Evolutionary conservation across 2,888 invertebrate species (phyloP), one percentile per base, ranked within the genome.

Genomic region (Athrips mouffetella): DNA sequence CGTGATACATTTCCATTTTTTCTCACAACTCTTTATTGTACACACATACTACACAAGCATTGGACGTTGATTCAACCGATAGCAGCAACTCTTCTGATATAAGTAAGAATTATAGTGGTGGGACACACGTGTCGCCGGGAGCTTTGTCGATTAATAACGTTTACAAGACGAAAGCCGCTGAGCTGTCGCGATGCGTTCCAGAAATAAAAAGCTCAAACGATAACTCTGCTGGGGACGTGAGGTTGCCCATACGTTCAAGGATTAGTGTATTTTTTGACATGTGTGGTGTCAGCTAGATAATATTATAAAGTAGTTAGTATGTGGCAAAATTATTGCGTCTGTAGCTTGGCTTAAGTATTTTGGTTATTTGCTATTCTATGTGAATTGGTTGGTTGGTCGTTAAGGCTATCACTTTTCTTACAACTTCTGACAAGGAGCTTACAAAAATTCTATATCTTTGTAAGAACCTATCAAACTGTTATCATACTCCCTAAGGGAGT

Each of bases 111-210:
- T 45, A 39, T 56, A 55, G 60, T 66, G 62, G 53, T 59, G 75
- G 68, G 70, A 63, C 63, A 62, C 62, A 62, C 65, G 73, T 74
- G 70, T 69, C 68, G 69, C 74, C 84, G 77, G 85, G 82, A 85
- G 86, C 78, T 65, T 62, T 78, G 81, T 78, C 84, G 82, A 86
- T 86, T 87, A 85, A 86, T 86, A 86, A 84, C 80, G 74, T 84
- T 85, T 86, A 85, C 83, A 84, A 85, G 83, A 86, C 84, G 85
- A 86, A 85, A 86, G 85, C 80, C 77, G 81, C 71, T 73, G 76
- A 76, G 78, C 77, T 77, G 80, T 75, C 73, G 76, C 73, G 80
- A 75, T 80, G 81, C 71, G 78, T 77, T 83, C 81, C 82, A 85
- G 76, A 86, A 85, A 86, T 85, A 86, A 85, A 86, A 81, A 71